Base-by-base conservation (phyloP, 2,888 invertebrate species). In the Sphaerophoria rueppellii region DNA sequence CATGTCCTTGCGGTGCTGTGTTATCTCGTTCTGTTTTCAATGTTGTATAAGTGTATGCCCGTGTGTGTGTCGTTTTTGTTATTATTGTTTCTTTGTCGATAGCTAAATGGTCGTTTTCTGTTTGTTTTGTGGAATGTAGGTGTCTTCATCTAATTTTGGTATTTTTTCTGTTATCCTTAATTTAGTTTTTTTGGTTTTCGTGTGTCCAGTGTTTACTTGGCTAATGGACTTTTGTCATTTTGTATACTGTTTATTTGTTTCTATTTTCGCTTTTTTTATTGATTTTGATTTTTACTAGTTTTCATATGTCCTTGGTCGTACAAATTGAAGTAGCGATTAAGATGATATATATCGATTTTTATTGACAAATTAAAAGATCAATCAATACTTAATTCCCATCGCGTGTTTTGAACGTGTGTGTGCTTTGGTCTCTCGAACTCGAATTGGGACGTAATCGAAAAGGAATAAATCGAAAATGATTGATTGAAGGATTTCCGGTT, bases 181-280 rank as follows among this genome's bases (percentile, higher is more conserved):
- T 52, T 67, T 67, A 35, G 16, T 65, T 43, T 67, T 4, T 43
- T 43, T 37, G 34, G 48, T 16, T 52, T 46, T 65, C 52, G 67
- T 48, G 55, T 79, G 52, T 35, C 75, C 65, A 71, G 60, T 83
- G 75, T 75, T 83, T 61, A 73, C 73, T 71, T 69, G 71, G 69
- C 67, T 67, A 70, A 75, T 79, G 79, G 83, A 75, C 72, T 75
- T 72, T 83, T 83, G 71, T 75, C 63, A 63, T 67, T 67, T 83
- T 63, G 43, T 79, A 34, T 57, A 16, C 72, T 54, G 52, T 24
- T 24, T 52, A 6, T 69, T 58, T 72, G 40, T 57, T 63, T 7
- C 11, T 54, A 58, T 37, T 34, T 55, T 35, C 60, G 16, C 16
- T 9, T 4, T 70, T 9, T 61, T 67, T 67, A 52, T 52, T 52